Conservation (phyloP, 2,888 invertebrate genomes). For the Cheilosia pagana region DNA sequence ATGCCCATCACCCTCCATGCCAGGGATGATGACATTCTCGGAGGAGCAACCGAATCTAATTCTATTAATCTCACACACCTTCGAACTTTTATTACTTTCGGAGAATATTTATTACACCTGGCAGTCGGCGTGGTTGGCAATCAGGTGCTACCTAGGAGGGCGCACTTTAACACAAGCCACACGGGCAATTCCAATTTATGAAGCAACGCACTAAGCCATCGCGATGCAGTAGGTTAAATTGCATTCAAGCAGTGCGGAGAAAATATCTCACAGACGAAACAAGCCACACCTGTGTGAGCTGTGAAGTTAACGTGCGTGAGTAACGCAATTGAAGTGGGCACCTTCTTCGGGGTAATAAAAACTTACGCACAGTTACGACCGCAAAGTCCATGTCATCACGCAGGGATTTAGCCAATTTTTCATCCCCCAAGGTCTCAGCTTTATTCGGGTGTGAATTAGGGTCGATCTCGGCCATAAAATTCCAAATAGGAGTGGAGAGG, state of each 20-base stretch:
- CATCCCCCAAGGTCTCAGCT: slow-evolving; percentile 1
- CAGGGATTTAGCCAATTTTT: slow-evolving; percentile 46
- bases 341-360: slow-evolving; percentile 5
- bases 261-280: too few species aligned
- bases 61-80: slow-evolving; percentile 74
- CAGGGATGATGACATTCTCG: slow-evolving; percentile 64
- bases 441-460: slow-evolving; percentile 26
- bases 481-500: too few species aligned
- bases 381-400: slow-evolving; percentile 44
- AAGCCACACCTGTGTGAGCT: slow-evolving; percentile 67
- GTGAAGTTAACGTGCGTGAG: slow-evolving; percentile 52
- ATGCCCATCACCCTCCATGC: too few species aligned
- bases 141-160: slow-evolving; percentile 38
- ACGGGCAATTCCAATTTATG: slow-evolving; percentile 55
- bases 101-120: slow-evolving; percentile 67
- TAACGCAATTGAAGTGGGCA: slow-evolving; percentile 45
- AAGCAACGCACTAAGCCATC: not conserved
- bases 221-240: not conserved
- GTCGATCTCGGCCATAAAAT: not conserved
- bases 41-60: slow-evolving; percentile 63
- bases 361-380: not conserved
- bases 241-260: not conserved
- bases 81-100: slow-evolving; percentile 70
- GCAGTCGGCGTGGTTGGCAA: slow-evolving; percentile 50
- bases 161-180: slow-evolving; percentile 31